Evolutionary conservation across 2,888 invertebrate species (phyloP).

Genomic region (Phanerotoma sp.): DNA sequence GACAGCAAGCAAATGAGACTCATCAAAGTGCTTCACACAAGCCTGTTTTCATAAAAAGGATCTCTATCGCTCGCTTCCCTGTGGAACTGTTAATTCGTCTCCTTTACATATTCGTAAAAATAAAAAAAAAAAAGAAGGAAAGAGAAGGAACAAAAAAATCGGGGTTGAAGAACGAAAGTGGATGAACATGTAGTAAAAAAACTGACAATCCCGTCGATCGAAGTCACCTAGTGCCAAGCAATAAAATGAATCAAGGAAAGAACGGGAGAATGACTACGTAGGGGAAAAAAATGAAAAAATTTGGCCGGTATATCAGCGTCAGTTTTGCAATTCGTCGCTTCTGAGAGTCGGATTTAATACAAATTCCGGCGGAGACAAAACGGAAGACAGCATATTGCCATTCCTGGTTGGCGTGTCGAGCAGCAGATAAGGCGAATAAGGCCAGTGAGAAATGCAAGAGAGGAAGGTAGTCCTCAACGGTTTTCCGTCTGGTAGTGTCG

Average conservation of each 20-base stretch:
- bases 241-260: constrained; percentile 9
- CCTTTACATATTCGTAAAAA: too few species aligned
- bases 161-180: not conserved
- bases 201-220: constrained; percentile 6
- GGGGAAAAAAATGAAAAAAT: constrained; percentile 1
- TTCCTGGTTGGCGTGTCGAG: constrained; percentile 37
- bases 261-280: constrained; percentile 3
- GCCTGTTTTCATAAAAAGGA: constrained; percentile 12
- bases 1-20: constrained; percentile 10
- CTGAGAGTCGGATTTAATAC: constrained; percentile 36
- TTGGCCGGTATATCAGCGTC: constrained; percentile 19
- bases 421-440: constrained; percentile 38
- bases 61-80: not conserved
- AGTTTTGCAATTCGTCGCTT: constrained; percentile 14
- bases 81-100: constrained; percentile 26
- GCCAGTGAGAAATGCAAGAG: constrained; percentile 4
- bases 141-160: constrained; percentile 10
- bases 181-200: constrained; percentile 9
- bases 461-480: not conserved
- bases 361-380: constrained; percentile 37
- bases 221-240: constrained; percentile 21
- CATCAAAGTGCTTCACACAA: constrained; percentile 8
- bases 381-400: constrained; percentile 37
- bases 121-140: too few species aligned
- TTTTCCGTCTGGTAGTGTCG: constrained; percentile 1